Evolutionary conservation across 2,113 vertebrate genomes (phyloP).

Genomic region (Sander vitreus): DNA sequence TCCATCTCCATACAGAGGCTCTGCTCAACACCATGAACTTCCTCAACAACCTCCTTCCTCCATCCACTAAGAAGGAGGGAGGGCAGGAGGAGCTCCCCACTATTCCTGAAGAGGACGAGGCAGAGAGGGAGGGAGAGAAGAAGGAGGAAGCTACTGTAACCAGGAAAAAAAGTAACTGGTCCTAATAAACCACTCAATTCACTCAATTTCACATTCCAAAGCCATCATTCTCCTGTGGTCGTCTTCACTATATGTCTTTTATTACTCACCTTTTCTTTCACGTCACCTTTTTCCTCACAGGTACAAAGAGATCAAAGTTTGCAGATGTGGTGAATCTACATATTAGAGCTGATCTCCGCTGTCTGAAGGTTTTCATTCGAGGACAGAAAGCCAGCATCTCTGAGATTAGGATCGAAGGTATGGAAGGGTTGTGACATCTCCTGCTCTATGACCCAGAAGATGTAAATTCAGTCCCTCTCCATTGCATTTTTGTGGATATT

Average conservation of each 20-base stretch:
- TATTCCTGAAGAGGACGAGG: constrained; percentile 80
- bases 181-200: not conserved
- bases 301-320: constrained; percentile 86
- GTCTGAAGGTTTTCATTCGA: constrained; percentile 93
- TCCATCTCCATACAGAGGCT: constrained; percentile 96
- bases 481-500: not conserved
- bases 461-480: not conserved
- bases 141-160: constrained; percentile 83
- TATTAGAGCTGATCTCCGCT: constrained; percentile 91
- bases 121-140: constrained; percentile 80
- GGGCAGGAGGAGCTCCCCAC: constrained; percentile 76
- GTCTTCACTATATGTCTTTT: not conserved
- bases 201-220: constrained; percentile 2
- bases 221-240: not conserved
- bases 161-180: constrained; percentile 74
- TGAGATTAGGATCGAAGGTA: constrained; percentile 96
- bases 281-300: constrained; percentile 71
- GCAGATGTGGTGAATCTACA: constrained; percentile 91
- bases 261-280: constrained; percentile 2
- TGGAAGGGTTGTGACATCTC: not conserved
- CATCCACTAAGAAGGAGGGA: constrained; percentile 81
- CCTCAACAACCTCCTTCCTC: constrained; percentile 89
- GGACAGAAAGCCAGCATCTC: constrained; percentile 91
- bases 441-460: not conserved
- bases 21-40: constrained; percentile 93